Base-by-base conservation (phyloP, 2,113 vertebrate species). In the Oryzias woworae region DNA sequence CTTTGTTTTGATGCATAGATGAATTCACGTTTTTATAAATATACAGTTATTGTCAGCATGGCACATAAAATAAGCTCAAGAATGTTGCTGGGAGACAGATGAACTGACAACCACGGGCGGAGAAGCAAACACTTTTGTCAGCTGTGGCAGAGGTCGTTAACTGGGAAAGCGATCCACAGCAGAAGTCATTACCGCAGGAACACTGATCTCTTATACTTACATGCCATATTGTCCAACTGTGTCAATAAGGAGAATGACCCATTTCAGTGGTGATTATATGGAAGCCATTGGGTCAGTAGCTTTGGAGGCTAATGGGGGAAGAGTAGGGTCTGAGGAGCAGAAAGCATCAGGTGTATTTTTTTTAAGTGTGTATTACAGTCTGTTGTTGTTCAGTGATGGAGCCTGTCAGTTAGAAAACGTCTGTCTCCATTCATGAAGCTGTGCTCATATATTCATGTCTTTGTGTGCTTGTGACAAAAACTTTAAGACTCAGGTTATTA, bases 221-320 rank as follows among this genome's bases (percentile, higher is more conserved):
- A 62, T 42, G 73, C 76, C 66, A 66, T 81, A 75, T 80, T 71
- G 75, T 78, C 68, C 65, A 58, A 70, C 82, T 69, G 56, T 73
- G 77, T 81, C 83, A 78, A 51, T 70, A 79, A 80, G 82, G 75
- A 53, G 78, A 87, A 82, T 80, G 83, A 79, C 68, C 76, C 75
- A 48, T 78, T 85, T 84, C 69, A 78, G 23, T 59, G 77, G 80
- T 80, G 83, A 85, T 87, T 86, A 88, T 48, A 69, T 48, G 48
- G 62, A 72, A 73, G 73, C 64, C 65, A 66, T 67, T 15, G 52
- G 85, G 82, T 86, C 84, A 83, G 75, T 42, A 65, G 64, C 73
- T 85, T 70, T 60, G 63, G 69, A 62, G 62, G 69, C 16, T 58
- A 56, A 72, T 71, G 52, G 57, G 43, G 43, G 46, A 64, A 62